A percentile compares a stretch with the other conserved stretches of the same genome.
Evolutionary conservation across 2,888 invertebrate genomes (phyloP).

Genomic region (Pammene fasciana): DNA sequence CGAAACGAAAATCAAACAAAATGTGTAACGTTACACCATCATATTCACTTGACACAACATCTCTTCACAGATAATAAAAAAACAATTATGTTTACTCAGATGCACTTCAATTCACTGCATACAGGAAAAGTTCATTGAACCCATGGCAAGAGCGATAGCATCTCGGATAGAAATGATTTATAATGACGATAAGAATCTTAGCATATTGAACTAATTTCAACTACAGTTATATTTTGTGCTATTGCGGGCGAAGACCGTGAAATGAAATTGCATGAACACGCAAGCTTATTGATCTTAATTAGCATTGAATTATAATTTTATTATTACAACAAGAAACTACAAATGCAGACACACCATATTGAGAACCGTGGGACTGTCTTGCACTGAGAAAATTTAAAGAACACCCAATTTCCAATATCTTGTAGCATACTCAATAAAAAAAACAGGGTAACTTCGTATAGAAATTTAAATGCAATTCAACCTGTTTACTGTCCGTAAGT

Average conservation of each 20-base stretch:
- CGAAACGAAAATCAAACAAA: background rate
- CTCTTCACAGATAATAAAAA: slow-evolving; percentile 8
- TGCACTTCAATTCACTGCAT: slow-evolving; percentile 40
- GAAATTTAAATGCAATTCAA: too few relatives aligned
- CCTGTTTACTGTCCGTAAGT: too few relatives aligned
- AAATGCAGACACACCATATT: background rate
- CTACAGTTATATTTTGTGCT: slow-evolving; percentile 29
- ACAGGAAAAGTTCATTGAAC: slow-evolving; percentile 45
- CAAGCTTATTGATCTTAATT: slow-evolving; percentile 38
- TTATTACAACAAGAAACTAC: slow-evolving; percentile 17
- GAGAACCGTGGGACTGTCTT: background rate
- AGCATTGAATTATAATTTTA: slow-evolving; percentile 34
- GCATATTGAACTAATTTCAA: slow-evolving; percentile 46
- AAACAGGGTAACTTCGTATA: too few relatives aligned
- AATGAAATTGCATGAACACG: slow-evolving; percentile 38
- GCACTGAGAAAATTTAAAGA: background rate
- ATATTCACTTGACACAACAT: slow-evolving; percentile 23
- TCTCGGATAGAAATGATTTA: slow-evolving; percentile 49
- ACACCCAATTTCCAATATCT: background rate
- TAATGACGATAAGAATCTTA: slow-evolving; percentile 48
- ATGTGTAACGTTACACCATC: slow-evolving; percentile 8
- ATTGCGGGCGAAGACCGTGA: slow-evolving; percentile 33
- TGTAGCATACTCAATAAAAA: too few relatives aligned
- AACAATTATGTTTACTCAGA: slow-evolving; percentile 27
- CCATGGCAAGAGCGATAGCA: slow-evolving; percentile 46